Conservation (phyloP, 1,140 invertebrate genomes). For the Bombyx mandarina region DNA sequence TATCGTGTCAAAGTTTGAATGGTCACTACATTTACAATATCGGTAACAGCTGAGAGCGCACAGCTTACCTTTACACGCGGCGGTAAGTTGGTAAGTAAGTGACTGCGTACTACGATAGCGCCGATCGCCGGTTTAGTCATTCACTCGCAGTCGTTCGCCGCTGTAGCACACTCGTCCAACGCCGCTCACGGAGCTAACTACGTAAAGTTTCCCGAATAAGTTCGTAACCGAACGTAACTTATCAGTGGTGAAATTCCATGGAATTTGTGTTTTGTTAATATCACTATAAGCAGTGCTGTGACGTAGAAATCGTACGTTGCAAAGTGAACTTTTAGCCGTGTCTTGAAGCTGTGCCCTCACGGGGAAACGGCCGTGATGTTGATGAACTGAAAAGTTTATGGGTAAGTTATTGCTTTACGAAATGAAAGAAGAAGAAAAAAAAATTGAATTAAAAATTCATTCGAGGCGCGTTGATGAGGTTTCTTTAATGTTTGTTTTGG, state of each 20-base stretch:
- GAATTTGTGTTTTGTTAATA: constrained; percentile 31
- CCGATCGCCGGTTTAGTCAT: not conserved
- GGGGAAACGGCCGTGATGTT: constrained; percentile 15
- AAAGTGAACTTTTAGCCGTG: not conserved
- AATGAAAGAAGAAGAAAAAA: not conserved
- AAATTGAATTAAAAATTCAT: too few species aligned
- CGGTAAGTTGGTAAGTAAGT: too few species aligned
- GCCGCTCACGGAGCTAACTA: constrained; percentile 1
- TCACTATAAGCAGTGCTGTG: constrained; percentile 23
- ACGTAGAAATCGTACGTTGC: constrained; percentile 16
- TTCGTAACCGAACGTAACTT: constrained; percentile 26
- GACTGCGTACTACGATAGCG: not conserved
- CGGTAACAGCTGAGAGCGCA: constrained; percentile 7
- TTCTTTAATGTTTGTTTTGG: too few species aligned
- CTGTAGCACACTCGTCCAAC: not conserved
- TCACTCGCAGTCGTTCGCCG: not conserved
- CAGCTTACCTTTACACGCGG: not conserved
- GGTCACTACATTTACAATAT: constrained; percentile 10
- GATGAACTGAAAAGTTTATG: constrained; percentile 14
- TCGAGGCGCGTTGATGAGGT: too few species aligned
- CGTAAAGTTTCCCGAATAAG: constrained; percentile 26
- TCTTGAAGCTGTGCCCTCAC: constrained; percentile 14
- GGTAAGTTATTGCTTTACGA: constrained; percentile 11
- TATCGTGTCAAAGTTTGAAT: constrained; percentile 1
- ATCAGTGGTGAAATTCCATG: constrained; percentile 32